Percentiles rank a stretch among this genome's conserved stretches.
phyloP scores from a whole-genome alignment of 2,797 vertebrate species.

The Cercopithecus diana region DNA sequence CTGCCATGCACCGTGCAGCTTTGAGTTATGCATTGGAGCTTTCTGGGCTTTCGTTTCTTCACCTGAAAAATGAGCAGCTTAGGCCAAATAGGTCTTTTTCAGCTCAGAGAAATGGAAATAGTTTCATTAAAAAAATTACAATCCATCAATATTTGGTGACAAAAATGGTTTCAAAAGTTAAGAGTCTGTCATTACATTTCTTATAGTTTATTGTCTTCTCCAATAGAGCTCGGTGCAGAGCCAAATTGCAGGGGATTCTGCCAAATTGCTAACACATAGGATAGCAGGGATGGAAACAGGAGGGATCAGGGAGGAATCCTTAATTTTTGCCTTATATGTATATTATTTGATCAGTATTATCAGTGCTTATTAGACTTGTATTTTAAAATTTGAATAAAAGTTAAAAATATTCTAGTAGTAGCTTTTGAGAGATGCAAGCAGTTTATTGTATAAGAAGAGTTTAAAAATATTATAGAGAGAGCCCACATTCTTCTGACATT shows the following conservation, averaged over 20 bases:
- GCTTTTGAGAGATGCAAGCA: not conserved
- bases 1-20: fast-evolving
- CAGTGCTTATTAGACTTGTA: not conserved
- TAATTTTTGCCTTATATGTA: not conserved
- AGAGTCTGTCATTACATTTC: not conserved
- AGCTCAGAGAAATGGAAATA: not conserved
- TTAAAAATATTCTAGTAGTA: not conserved
- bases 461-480: not conserved
- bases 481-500: not conserved
- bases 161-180: constrained; percentile 1
- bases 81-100: not conserved
- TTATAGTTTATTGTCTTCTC: not conserved
- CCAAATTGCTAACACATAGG: not conserved
- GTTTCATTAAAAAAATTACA: not conserved
- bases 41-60: not conserved
- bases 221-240: not conserved
- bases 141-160: not conserved
- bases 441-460: not conserved
- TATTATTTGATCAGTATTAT: not conserved
- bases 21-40: not conserved
- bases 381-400: constrained; percentile 8
- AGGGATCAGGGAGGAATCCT: not conserved
- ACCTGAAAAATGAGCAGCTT: not conserved
- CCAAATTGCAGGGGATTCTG: not conserved
- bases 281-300: fast-evolving